phyloP scores from a whole-genome alignment of 2,113 vertebrate genomes.

The Colinus virginianus region DNA sequence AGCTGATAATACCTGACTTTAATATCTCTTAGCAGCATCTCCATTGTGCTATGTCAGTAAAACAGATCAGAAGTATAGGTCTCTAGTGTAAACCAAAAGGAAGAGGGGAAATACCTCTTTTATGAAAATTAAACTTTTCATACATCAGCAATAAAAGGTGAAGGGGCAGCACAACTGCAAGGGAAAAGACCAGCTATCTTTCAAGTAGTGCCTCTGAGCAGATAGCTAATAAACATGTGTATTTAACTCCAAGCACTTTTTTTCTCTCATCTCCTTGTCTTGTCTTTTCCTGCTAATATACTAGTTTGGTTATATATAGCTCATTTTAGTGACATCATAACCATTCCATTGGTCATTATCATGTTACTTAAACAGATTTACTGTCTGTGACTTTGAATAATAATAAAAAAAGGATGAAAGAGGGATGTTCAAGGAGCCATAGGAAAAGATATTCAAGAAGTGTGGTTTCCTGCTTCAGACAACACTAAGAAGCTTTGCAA shows the following conservation, averaged over 20 bases:
- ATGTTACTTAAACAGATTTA: constrained; percentile 70
- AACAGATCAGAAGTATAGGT: constrained; percentile 10
- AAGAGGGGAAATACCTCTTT: background rate
- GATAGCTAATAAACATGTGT: constrained; percentile 38
- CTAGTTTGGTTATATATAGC: constrained; percentile 56
- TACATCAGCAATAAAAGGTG: background rate
- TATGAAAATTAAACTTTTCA: constrained; percentile 48
- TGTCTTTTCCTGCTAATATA: constrained; percentile 33
- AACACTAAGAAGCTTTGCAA: background rate
- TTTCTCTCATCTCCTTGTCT: constrained; percentile 40
- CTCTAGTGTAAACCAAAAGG: constrained; percentile 1
- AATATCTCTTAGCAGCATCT: constrained; percentile 50
- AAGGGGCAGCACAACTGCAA: background rate
- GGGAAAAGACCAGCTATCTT: background rate
- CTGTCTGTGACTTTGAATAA: background rate
- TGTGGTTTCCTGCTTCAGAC: background rate
- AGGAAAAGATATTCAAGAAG: constrained; percentile 8
- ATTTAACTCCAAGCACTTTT: constrained; percentile 34
- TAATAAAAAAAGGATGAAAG: background rate
- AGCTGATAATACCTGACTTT: constrained; percentile 59
- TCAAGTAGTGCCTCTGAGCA: background rate
- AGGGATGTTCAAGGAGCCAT: constrained; percentile 13
- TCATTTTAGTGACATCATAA: constrained; percentile 71
- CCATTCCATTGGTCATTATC: constrained; percentile 52
- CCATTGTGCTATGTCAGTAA: constrained; percentile 50